phyloP scores from a whole-genome alignment of 2,113 vertebrate species.

The Paramisgurnus dabryanus region DNA sequence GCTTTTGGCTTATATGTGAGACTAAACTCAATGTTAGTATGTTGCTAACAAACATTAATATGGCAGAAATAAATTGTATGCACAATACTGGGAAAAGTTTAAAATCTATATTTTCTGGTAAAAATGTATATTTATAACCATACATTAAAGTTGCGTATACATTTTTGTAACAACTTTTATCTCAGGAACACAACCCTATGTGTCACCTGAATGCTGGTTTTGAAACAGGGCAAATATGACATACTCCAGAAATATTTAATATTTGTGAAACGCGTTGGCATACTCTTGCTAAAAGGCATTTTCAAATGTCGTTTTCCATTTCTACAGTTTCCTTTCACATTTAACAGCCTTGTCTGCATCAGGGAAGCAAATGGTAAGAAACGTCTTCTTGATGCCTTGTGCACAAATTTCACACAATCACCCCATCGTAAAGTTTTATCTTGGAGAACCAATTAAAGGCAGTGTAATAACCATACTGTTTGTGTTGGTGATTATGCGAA shows the following conservation, averaged over 20 bases:
- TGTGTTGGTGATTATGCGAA: slow-evolving; percentile 63
- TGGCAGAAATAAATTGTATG: too few relatives aligned
- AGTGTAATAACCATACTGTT: slow-evolving; percentile 56
- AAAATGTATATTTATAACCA: too few relatives aligned
- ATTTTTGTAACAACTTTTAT: too few relatives aligned
- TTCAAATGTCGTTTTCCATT: slow-evolving; percentile 21
- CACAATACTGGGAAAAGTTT: too few relatives aligned
- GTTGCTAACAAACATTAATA: too few relatives aligned
- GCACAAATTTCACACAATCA: slow-evolving; percentile 15
- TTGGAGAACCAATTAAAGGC: slow-evolving; percentile 49
- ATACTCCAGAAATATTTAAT: not conserved
- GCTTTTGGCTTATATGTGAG: too few relatives aligned
- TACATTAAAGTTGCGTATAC: too few relatives aligned
- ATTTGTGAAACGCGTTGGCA: slow-evolving; percentile 10
- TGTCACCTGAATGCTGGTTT: not conserved
- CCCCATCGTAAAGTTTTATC: slow-evolving; percentile 45
- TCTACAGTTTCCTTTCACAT: slow-evolving; percentile 19
- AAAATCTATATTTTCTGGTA: too few relatives aligned
- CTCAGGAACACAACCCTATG: too few relatives aligned
- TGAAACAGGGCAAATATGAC: not conserved
- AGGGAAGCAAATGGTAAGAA: slow-evolving; percentile 6
- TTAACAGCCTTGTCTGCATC: slow-evolving; percentile 28
- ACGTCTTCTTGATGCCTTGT: not conserved
- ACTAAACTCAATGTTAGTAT: too few relatives aligned
- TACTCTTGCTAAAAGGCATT: slow-evolving; percentile 36